phyloP scores from a whole-genome alignment of 2,888 invertebrate species.

The Melinopterus prodromus region DNA sequence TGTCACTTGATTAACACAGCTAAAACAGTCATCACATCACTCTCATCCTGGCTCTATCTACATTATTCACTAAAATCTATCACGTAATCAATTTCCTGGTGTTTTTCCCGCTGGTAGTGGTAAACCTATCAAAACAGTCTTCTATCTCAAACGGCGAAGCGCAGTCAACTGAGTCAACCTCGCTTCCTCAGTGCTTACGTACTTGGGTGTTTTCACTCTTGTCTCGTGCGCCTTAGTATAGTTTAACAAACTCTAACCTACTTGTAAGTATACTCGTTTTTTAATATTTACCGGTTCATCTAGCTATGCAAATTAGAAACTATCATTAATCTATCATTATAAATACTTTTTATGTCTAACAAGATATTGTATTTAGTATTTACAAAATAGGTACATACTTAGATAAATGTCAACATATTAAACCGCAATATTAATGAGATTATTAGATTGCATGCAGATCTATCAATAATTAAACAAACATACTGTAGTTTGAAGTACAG shows the following conservation, averaged over 20 bases:
- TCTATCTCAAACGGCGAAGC: not conserved
- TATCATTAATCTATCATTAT: not conserved
- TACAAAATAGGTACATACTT: too few species aligned
- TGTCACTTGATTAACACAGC: too few species aligned
- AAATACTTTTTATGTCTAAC: too few species aligned
- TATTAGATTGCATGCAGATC: not conserved
- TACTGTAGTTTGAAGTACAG: not conserved
- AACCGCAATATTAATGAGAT: not conserved
- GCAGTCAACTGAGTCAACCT: not conserved
- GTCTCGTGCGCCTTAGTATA: not conserved
- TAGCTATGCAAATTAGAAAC: not conserved
- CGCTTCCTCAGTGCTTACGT: not conserved
- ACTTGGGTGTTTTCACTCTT: not conserved
- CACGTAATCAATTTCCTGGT: not conserved
- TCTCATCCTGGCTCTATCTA: not conserved
- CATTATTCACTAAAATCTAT: too few species aligned
- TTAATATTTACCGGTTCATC: not conserved
- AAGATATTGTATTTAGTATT: not conserved
- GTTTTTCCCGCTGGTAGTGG: not conserved
- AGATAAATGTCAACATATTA: not conserved
- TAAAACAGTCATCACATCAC: too few species aligned
- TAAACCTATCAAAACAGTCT: too few species aligned
- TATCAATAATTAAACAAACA: not conserved
- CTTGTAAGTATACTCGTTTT: not conserved
- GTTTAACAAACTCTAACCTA: not conserved